Evolutionary conservation across 2,113 vertebrate species (phyloP).

Genomic region (Epinephelus moara): DNA sequence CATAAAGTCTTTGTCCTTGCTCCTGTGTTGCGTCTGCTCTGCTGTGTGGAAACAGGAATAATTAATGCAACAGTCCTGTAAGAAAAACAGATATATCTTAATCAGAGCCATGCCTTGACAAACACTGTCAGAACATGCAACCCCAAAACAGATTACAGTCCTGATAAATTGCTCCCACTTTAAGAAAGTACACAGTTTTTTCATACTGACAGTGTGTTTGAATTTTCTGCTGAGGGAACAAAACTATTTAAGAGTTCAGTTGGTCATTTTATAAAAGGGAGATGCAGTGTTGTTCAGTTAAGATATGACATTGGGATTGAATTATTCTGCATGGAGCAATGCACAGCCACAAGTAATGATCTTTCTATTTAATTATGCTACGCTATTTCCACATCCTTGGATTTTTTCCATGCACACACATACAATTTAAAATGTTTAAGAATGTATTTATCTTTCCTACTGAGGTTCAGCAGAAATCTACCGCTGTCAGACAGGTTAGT

Average conservation of each 20-base stretch:
- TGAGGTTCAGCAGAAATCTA: too few species aligned
- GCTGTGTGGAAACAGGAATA: not conserved
- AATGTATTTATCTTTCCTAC: not conserved
- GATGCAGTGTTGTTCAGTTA: not conserved
- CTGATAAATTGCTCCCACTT: not conserved
- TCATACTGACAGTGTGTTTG: not conserved
- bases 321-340: not conserved
- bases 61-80: not conserved
- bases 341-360: not conserved
- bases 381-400: not conserved
- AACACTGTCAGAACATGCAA: not conserved
- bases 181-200: not conserved
- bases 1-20: not conserved
- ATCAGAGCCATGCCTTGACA: not conserved
- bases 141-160: not conserved
- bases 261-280: not conserved
- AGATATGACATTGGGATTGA: not conserved
- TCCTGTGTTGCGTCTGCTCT: not conserved
- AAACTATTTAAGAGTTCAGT: not conserved
- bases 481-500: not conserved
- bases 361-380: not conserved
- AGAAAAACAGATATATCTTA: not conserved
- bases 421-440: not conserved
- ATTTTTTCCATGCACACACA: not conserved
- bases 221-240: not conserved